Evolutionary conservation across 2,888 invertebrate genomes (phyloP).

Genomic region (Pammene fasciana): DNA sequence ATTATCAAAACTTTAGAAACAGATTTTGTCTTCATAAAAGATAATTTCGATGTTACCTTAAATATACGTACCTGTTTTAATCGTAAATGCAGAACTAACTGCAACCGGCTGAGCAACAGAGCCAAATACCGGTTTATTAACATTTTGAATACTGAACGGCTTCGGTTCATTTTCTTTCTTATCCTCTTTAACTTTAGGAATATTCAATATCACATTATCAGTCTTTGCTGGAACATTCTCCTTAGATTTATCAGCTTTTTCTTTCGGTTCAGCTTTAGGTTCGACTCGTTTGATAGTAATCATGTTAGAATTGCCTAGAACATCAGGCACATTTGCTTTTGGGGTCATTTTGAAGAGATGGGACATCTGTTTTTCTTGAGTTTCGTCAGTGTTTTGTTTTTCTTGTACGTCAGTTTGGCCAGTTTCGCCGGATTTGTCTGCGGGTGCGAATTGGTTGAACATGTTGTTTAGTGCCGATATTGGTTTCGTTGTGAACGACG

Average conservation of each 20-base stretch:
- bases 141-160: constrained; percentile 51
- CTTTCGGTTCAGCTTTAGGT: constrained; percentile 54
- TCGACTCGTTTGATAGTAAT: constrained; percentile 58
- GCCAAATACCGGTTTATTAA: constrained; percentile 50
- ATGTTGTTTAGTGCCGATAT: constrained; percentile 61
- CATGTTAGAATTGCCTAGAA: constrained; percentile 21
- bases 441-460: constrained; percentile 62
- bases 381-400: constrained; percentile 65
- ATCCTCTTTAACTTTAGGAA: constrained; percentile 47
- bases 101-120: constrained; percentile 48
- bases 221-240: constrained; percentile 56
- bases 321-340: constrained; percentile 50
- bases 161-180: constrained; percentile 51
- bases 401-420: constrained; percentile 57
- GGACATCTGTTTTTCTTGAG: constrained; percentile 56
- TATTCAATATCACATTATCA: constrained; percentile 56
- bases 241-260: constrained; percentile 51
- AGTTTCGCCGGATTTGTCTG: constrained; percentile 64
- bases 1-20: constrained; percentile 9
- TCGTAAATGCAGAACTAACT: constrained; percentile 44
- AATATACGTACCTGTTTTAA: constrained; percentile 48
- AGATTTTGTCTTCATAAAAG: not conserved
- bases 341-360: constrained; percentile 59
- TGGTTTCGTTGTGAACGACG: constrained; percentile 64
- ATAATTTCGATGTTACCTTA: not conserved